Percentiles rank a stretch among this genome's conserved stretches.
phyloP scores from a whole-genome alignment of 2,888 invertebrate species.

The Epinotia brunnichana region DNA sequence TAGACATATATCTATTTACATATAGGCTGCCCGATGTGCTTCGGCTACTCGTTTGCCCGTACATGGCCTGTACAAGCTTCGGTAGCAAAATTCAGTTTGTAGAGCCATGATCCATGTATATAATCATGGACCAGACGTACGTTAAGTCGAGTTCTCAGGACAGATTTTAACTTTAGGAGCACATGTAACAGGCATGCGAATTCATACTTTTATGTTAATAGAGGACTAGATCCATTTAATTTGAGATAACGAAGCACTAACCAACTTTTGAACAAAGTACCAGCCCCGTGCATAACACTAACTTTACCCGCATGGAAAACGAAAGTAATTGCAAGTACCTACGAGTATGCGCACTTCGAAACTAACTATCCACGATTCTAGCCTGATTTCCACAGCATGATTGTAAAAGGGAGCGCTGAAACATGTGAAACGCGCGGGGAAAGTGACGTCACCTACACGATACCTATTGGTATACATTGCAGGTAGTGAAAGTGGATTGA shows the following conservation, averaged over 20 bases:
- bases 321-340: slow-evolving; percentile 12
- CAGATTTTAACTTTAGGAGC: no score
- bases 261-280: slow-evolving; percentile 17
- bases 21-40: no score
- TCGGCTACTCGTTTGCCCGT: no score
- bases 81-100: no score
- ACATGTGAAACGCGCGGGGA: neutral
- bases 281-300: slow-evolving; percentile 22
- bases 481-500: neutral
- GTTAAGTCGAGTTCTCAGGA: no score
- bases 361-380: slow-evolving; percentile 14
- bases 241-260: slow-evolving; percentile 11
- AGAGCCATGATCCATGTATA: no score
- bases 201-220: slow-evolving; percentile 10
- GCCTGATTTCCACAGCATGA: slow-evolving; percentile 8
- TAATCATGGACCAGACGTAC: no score
- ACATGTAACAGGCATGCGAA: no score
- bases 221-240: slow-evolving; percentile 7
- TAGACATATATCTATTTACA: no score
- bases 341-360: slow-evolving; percentile 2
- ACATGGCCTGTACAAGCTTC: no score
- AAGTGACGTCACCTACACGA: neutral
- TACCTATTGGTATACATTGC: neutral
- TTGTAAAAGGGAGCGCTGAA: slow-evolving; percentile 2
- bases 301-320: slow-evolving; percentile 20